These are phyloP conservation scores for Agapornis roseicollis DNA, from an alignment of 2,113 vertebrate genomes.

Conservation along the genomic window DNA sequence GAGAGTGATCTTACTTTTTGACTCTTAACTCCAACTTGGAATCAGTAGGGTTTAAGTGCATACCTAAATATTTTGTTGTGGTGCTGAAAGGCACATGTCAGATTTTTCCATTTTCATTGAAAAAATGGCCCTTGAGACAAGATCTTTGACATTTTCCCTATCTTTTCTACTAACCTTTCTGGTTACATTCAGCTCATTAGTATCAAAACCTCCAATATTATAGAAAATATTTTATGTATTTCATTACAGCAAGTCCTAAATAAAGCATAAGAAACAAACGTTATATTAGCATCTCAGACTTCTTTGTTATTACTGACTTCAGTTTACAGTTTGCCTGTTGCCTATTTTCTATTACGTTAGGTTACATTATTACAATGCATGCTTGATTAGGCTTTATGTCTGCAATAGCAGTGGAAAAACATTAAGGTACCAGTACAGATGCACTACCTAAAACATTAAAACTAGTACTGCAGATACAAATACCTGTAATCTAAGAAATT, in stretches of 20 bases:
- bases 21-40: background rate
- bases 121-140: background rate
- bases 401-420: background rate
- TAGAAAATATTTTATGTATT: background rate
- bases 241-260: background rate
- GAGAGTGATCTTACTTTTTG: background rate
- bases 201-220: background rate
- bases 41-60: background rate
- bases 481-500: background rate
- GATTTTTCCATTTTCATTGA: background rate
- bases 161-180: background rate
- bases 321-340: background rate
- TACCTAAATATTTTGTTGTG: background rate
- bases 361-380: background rate
- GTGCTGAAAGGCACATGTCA: background rate
- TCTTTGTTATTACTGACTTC: background rate
- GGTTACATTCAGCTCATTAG: background rate
- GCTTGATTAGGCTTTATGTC: background rate
- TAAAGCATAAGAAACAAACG: background rate
- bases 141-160: background rate
- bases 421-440: background rate
- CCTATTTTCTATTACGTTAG: background rate
- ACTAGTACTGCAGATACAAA: background rate
- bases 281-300: background rate
- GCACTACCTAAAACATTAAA: background rate